Evolutionary conservation across 2,113 vertebrate genomes (phyloP).

Genomic region (Psettodes erumei): DNA sequence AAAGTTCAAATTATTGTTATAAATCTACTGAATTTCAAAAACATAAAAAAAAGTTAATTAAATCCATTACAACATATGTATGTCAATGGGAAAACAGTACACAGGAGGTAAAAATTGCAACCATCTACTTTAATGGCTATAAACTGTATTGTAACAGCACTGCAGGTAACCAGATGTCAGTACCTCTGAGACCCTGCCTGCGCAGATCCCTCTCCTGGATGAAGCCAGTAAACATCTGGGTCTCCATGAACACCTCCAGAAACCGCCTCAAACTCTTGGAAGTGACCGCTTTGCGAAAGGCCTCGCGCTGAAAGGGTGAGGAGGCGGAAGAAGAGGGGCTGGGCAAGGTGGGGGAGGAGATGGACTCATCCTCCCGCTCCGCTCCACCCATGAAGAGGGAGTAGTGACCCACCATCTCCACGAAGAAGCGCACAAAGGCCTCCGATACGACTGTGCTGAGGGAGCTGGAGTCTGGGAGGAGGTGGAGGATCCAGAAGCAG

Average conservation of each 20-base stretch:
- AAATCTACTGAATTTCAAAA: no score
- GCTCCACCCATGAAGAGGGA: conserved; percentile 87
- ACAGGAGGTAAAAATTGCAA: not conserved
- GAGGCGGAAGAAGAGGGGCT: conserved; percentile 48
- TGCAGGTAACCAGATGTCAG: not conserved
- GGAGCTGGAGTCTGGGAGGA: conserved; percentile 78
- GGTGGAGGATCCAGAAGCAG: not conserved
- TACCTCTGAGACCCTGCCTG: conserved; percentile 90
- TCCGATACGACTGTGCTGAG: conserved; percentile 92
- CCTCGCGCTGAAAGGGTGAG: conserved; percentile 84
- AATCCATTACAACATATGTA: not conserved
- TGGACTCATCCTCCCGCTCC: conserved; percentile 88
- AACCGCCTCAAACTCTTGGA: conserved; percentile 94
- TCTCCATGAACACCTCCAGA: conserved; percentile 98
- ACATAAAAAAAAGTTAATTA: no score
- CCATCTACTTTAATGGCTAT: not conserved
- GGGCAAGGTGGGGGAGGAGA: conserved; percentile 72
- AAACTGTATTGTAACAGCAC: not conserved
- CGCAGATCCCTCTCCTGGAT: conserved; percentile 93
- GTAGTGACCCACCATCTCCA: conserved; percentile 90
- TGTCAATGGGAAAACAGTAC: not conserved
- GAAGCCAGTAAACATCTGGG: conserved; percentile 93
- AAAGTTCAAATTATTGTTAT: no score
- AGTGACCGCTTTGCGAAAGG: conserved; percentile 93
- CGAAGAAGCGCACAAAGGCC: conserved; percentile 97